Conservation (phyloP, 2,797 vertebrate genomes). For the Chaenodraco wilsoni region DNA sequence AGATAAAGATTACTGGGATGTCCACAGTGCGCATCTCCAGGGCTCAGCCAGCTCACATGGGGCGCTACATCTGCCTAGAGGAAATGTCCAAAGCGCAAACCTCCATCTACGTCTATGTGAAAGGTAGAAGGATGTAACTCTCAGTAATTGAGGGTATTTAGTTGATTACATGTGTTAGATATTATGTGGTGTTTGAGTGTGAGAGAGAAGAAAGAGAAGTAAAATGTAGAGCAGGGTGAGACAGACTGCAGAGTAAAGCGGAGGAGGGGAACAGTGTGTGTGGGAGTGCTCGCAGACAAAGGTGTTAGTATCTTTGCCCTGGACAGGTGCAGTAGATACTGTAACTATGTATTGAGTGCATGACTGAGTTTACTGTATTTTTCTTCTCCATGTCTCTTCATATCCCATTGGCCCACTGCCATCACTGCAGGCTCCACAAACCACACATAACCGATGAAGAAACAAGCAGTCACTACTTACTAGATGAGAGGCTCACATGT, state of each 20-base stretch:
- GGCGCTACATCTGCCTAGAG: slow-evolving; percentile 90
- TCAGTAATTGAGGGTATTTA: no score
- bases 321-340: slow-evolving; percentile 53
- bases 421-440: slow-evolving; percentile 53
- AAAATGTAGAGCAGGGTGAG: slow-evolving; percentile 26
- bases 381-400: slow-evolving; percentile 39
- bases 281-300: slow-evolving; percentile 54
- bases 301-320: slow-evolving; percentile 47
- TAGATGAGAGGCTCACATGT: slow-evolving; percentile 1
- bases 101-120: slow-evolving; percentile 92
- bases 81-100: slow-evolving; percentile 69
- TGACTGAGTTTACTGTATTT: slow-evolving; percentile 53
- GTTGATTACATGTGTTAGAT: neutral
- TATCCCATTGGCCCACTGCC: slow-evolving; percentile 61
- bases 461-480: slow-evolving; percentile 23
- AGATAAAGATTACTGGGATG: slow-evolving; percentile 53
- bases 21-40: slow-evolving; percentile 62
- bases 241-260: slow-evolving; percentile 16
- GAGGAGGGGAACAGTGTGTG: slow-evolving; percentile 38
- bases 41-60: slow-evolving; percentile 80
- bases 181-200: neutral
- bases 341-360: slow-evolving; percentile 39
- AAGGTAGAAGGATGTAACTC: slow-evolving; percentile 84
- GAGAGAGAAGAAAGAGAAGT: neutral
- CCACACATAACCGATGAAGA: slow-evolving; percentile 24